Percentiles rank a stretch among this genome's conserved stretches.
phyloP scores from a whole-genome alignment of 2,888 invertebrate genomes.

The Cerastis leucographa region DNA sequence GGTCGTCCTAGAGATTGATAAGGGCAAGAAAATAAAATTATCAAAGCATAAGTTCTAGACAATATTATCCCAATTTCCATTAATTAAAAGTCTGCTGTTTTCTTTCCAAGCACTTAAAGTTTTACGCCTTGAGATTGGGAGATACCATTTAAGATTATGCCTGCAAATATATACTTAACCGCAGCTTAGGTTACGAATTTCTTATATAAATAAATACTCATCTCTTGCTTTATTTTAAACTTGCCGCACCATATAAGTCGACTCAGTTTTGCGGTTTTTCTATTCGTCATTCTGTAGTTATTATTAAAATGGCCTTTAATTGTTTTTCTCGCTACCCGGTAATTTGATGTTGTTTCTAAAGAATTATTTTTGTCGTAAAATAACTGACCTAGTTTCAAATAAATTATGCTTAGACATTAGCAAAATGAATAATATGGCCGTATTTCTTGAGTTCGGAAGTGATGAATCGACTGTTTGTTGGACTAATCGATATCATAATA shows the following conservation, averaged over 20 bases:
- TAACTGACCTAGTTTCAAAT: slow-evolving; percentile 70
- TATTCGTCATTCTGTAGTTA: slow-evolving; percentile 66
- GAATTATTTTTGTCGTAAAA: slow-evolving; percentile 67
- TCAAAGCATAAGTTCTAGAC: background rate
- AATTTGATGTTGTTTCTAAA: slow-evolving; percentile 66
- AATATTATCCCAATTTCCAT: slow-evolving; percentile 34
- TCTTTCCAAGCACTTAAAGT: slow-evolving; percentile 41
- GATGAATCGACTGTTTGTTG: slow-evolving; percentile 49
- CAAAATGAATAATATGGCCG: slow-evolving; percentile 63
- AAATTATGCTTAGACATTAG: slow-evolving; percentile 63
- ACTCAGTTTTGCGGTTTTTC: slow-evolving; percentile 65
- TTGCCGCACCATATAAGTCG: slow-evolving; percentile 64
- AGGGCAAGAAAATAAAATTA: slow-evolving; percentile 14
- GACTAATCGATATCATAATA: slow-evolving; percentile 54
- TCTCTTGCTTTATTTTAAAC: slow-evolving; percentile 59
- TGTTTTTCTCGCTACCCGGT: slow-evolving; percentile 68
- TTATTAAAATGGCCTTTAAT: slow-evolving; percentile 65
- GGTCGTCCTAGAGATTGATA: slow-evolving; percentile 4
- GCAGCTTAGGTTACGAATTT: slow-evolving; percentile 50
- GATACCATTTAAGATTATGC: slow-evolving; percentile 43
- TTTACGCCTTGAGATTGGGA: slow-evolving; percentile 42
- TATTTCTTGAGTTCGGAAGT: slow-evolving; percentile 50
- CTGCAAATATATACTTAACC: slow-evolving; percentile 47
- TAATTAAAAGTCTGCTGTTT: slow-evolving; percentile 45
- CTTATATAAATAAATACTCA: slow-evolving; percentile 54